Base-by-base conservation (phyloP, 2,113 vertebrate genomes). In the Dipodomys spectabilis region DNA sequence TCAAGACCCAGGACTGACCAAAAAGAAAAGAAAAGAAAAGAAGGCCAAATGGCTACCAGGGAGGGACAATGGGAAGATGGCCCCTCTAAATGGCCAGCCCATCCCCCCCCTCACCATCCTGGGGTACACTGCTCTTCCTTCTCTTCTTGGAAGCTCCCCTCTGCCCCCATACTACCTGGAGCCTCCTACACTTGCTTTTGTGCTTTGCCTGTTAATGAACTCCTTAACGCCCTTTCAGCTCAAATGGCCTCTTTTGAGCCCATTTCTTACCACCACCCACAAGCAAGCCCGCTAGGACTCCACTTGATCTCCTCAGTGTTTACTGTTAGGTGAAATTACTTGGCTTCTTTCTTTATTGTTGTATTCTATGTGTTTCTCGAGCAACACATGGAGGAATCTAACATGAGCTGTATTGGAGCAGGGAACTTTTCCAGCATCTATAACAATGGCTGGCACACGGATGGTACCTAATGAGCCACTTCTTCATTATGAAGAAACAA, bases 381-480 rank as follows among this genome's bases (percentile, higher is more conserved):
- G 53, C 60, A 74, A 57, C 72, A 44, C 60, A 18, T 60, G 73
- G 12, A 1, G 1, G 53, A 57, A 32, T 28, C 32, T 20, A 44
- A 65, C 11, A 27, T 35, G 82, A 84, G 6, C 27, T 77, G 12
- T 30, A 2, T 53, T 44, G 7, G 32, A 84, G 28, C 19, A 69
- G 77, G 53, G 90, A 83, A 88, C 6, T 60, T 82, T 92, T 57
- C 75, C 68, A 95, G 72, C 28, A 74, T 67, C 45, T 80, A 10
- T 5, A 65, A 35, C 28, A 72, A 80, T 62, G 57, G 25, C 32
- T 88, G 27, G 49, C 69, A 87, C 30, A 68, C 15, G 32, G 23
- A 7, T 80, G 23, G 18, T 39, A 39, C 1, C 27, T 73, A 49
- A 65, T 25, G 84, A 82, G 16, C 10, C 60, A n/a, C 49, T 30